Base-by-base conservation (phyloP, 2,888 invertebrate species). In the Bibio marci region DNA sequence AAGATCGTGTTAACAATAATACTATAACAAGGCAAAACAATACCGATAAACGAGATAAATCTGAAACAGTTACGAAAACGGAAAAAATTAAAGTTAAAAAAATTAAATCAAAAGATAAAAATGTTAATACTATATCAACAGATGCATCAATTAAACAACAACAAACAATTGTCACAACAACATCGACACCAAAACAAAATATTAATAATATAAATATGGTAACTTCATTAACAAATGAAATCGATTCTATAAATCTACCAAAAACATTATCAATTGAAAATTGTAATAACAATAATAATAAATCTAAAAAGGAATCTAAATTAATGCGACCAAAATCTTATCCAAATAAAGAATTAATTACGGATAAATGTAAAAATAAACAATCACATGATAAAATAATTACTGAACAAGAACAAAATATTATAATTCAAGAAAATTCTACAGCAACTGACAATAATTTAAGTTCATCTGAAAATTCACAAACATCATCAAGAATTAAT, bases 251-350 rank as follows among this genome's bases (percentile, higher is more conserved):
- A 19, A 54, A 53, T 44, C 45, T 55, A 8, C 41, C 39, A 26
- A 31, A 31, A 14, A 5, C n/a, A 35, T 56, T 53, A n/a, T 43
- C 52, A 40, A 65, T 64, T 45, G 51, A 4, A 40, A 35, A 35
- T 25, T n/a, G 33, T 10, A 40, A 38, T 19, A 26, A 14, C 22
- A 28, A 59, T 55, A 47, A 59, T 51, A 48, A 58, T 44, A 47
- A 43, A 31, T 37, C 46, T 11, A 48, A 57, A 28, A 61, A 51
- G 38, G 66, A 63, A 43, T 70, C 71, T 2, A 66, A 63, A 49
- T 50, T 71, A 5, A 62, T 64, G 19, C 56, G 71, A 11, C 71
- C 71, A 2, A 71, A 70, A 47, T 71, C 70, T 30, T 71, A 67
- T 50, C 69, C 70, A 2, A 60, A 60, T 34, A 69, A 69, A 47